These are phyloP conservation scores for Bombus huntii DNA, from an alignment of 1,140 invertebrate species.

Conservation along the genomic window DNA sequence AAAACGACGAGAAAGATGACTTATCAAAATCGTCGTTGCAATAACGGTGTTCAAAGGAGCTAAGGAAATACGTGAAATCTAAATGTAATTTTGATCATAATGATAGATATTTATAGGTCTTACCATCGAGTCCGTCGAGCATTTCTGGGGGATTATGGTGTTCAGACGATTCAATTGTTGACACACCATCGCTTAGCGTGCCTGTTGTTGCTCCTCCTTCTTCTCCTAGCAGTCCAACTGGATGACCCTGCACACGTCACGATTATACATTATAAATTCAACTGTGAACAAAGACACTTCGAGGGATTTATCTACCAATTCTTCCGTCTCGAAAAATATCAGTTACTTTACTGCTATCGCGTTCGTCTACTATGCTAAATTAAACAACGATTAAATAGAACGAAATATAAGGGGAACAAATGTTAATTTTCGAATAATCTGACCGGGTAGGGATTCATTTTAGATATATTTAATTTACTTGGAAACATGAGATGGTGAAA, in stretches of 20 bases:
- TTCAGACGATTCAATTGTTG: conserved; percentile 79
- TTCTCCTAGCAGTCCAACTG: conserved; percentile 77
- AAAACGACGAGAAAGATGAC: background rate
- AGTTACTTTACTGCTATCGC: background rate
- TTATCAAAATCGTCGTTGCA: background rate
- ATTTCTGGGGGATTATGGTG: conserved; percentile 81
- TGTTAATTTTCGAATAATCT: background rate
- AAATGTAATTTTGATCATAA: conserved; percentile 67
- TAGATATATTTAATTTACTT: background rate
- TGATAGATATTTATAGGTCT: conserved; percentile 71
- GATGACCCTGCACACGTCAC: conserved; percentile 77
- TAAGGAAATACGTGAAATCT: conserved; percentile 66
- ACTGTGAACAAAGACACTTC: background rate
- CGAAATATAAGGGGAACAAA: no score
- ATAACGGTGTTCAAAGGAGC: background rate
- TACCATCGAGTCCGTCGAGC: conserved; percentile 82
- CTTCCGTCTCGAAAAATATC: background rate
- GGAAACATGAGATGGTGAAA: background rate
- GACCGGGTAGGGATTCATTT: background rate
- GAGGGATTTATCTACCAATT: background rate
- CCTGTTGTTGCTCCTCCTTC: conserved; percentile 77
- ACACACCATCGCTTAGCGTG: conserved; percentile 77
- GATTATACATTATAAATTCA: conserved; percentile 34
- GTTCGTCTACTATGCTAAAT: background rate
- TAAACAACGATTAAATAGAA: background rate